Evolutionary conservation across 2,113 vertebrate species (phyloP).

Genomic region (Bufo gargarizans): DNA sequence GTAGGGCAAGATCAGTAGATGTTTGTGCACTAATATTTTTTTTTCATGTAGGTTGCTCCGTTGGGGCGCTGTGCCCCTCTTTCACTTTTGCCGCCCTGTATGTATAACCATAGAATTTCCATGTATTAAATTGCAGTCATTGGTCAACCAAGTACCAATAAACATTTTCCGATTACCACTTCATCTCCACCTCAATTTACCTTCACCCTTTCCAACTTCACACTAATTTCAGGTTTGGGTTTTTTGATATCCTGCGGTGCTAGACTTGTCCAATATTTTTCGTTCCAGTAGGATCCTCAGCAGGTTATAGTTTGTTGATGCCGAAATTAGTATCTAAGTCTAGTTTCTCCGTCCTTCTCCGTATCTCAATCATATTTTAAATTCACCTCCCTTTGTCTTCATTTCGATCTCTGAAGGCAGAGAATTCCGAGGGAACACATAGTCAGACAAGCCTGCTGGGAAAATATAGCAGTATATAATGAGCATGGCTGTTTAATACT

Average conservation of each 20-base stretch:
- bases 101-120: too few species aligned
- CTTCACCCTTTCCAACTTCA: background rate
- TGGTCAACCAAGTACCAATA: background rate
- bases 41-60: too few species aligned
- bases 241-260: background rate
- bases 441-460: background rate
- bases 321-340: background rate
- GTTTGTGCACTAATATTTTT: too few species aligned
- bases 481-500: background rate
- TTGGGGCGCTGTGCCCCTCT: too few species aligned
- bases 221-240: background rate
- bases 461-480: background rate
- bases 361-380: background rate
- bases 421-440: background rate
- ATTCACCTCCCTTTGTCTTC: background rate
- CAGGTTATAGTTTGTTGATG: background rate
- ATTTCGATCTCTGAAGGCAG: background rate
- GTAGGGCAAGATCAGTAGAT: too few species aligned
- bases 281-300: background rate
- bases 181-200: background rate
- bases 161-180: background rate
- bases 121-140: background rate
- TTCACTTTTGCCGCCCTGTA: too few species aligned
- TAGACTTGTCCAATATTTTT: background rate
- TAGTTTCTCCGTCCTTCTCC: background rate